Conservation (phyloP, 2,797 vertebrate genomes). For the Micrastur ruficollis region DNA sequence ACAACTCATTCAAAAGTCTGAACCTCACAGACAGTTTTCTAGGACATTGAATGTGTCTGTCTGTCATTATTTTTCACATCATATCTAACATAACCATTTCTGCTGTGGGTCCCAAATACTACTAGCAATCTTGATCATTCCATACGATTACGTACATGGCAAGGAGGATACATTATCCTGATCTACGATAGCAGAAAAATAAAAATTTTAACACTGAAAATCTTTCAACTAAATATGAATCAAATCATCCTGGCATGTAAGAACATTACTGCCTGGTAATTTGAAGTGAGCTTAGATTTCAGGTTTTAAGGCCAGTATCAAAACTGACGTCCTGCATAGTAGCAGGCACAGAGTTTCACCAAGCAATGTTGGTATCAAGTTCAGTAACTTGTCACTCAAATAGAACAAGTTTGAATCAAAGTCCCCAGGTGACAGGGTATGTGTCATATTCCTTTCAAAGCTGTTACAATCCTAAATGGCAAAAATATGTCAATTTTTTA, state of each 20-base stretch:
- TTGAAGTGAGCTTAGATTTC: background rate
- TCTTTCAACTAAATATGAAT: background rate
- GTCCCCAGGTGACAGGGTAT: background rate
- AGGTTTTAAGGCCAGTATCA: background rate
- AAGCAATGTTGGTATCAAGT: background rate
- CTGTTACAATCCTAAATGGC: background rate
- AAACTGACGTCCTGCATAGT: background rate
- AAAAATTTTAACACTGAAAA: background rate
- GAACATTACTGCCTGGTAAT: background rate
- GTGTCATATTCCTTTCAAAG: background rate
- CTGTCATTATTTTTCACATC: background rate
- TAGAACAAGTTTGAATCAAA: background rate
- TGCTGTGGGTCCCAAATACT: background rate
- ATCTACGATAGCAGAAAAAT: background rate
- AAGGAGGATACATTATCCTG: background rate
- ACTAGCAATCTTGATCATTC: background rate
- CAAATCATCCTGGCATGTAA: background rate
- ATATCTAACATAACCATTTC: background rate
- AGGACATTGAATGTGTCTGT: background rate
- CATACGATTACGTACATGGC: fast-evolving
- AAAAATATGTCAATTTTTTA: background rate
- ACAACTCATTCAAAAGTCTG: background rate
- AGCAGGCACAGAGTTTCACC: fast-evolving
- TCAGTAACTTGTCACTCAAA: background rate
- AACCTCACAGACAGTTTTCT: background rate